Evolutionary conservation across 2,113 vertebrate species (phyloP), one percentile per base, ranked within the genome.

Genomic region (Bubo scandiacus): DNA sequence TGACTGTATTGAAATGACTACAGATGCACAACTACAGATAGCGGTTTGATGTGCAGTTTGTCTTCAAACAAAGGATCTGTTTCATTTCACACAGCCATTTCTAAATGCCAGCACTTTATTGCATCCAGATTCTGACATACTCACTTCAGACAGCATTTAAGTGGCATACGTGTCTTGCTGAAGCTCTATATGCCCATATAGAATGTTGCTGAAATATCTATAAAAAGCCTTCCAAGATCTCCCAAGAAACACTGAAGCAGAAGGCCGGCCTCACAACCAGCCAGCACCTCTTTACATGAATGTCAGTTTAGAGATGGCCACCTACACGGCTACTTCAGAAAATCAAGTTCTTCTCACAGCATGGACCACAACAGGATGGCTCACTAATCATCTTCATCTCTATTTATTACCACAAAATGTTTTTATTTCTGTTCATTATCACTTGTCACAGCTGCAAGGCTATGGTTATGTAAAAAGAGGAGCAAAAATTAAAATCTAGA

Each of bases 401-500:
- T 61, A n/a, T 29, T n/a, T 80, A 47, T 12, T 30, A 49, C 57
- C 23, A 71, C 19, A 49, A 59, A 66, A 21, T 36, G 10, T 5
- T 54, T 63, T 84, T 42, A 30, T 38, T 86, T 66, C 52, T 49
- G 9, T 21, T 71, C 16, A 13, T 40, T 30, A 59, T 38, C 68
- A n/a, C 25, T 49, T 71, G 21, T 17, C 71, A 51, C 52, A 77
- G 47, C 27, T 45, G 29, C 52, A 71, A 61, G n/a, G 57, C 58
- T 43, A 40, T 0, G 3, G 29, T 14, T 68, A 11, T 3, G 43
- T 2, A 12, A 57, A 65, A 55, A 45, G 11, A 81, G 32, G 3
- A 77, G 25, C 0, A 2, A 66, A 25, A 3, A 51, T 2, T 34
- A 26, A 86, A 63, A 71, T 7, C 49, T 14, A 32, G 2, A 5